phyloP scores from a whole-genome alignment of 2,113 vertebrate species.

The Thamnophis sirtalis region DNA sequence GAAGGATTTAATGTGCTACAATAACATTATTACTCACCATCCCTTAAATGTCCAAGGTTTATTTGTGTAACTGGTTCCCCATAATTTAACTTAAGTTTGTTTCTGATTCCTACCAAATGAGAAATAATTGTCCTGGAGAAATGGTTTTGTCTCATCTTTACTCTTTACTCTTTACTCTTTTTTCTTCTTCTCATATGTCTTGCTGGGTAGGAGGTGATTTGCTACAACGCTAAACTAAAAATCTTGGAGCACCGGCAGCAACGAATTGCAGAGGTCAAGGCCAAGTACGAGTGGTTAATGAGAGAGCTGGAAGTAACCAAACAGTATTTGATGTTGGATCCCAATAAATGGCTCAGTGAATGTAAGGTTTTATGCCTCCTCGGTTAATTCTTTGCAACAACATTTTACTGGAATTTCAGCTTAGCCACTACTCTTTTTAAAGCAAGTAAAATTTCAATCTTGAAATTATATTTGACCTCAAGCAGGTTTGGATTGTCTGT shows the following conservation, averaged over 20 bases:
- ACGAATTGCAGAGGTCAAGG: constrained; percentile 88
- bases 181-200: neutral
- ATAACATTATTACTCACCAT: neutral
- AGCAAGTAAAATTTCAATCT: neutral
- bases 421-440: neutral
- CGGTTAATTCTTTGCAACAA: constrained; percentile 9
- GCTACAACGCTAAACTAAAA: constrained; percentile 86
- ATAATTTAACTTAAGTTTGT: constrained; percentile 16
- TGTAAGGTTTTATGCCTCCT: constrained; percentile 74
- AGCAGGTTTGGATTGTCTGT: neutral
- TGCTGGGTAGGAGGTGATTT: constrained; percentile 75
- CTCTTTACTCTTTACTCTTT: neutral
- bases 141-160: neutral
- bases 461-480: neutral
- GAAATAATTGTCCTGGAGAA: neutral
- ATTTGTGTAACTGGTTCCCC: neutral
- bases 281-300: constrained; percentile 94
- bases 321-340: constrained; percentile 94
- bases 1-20: constrained; percentile 30
- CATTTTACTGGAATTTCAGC: neutral
- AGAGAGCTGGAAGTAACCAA: constrained; percentile 94
- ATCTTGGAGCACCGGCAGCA: constrained; percentile 92
- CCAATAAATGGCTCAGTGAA: constrained; percentile 92
- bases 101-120: constrained; percentile 26
- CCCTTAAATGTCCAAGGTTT: neutral